These are phyloP conservation scores for Lasioglossum leucozonium DNA, from an alignment of 2,888 invertebrate species.

Conservation along the genomic window DNA sequence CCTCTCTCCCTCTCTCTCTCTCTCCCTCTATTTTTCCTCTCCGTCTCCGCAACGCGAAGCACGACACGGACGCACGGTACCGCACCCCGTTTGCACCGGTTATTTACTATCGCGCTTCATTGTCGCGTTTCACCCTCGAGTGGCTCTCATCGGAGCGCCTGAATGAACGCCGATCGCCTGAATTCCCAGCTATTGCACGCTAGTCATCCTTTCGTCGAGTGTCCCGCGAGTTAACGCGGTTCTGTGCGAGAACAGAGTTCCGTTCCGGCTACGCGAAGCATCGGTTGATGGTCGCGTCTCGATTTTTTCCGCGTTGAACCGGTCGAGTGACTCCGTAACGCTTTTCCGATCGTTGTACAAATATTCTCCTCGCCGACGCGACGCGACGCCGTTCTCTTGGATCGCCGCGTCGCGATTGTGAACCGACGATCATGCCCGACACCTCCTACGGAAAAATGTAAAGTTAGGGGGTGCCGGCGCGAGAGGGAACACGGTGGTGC, in stretches of 20 bases:
- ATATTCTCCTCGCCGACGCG: background rate
- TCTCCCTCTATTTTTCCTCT: slow-evolving; percentile 29
- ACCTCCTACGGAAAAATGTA: slow-evolving; percentile 31
- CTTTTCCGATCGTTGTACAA: no score
- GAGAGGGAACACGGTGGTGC: slow-evolving; percentile 30
- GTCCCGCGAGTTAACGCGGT: background rate
- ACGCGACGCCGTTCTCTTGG: background rate
- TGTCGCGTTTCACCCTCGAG: slow-evolving; percentile 43
- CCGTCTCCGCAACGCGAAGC: slow-evolving; percentile 16
- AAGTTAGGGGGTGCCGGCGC: slow-evolving; percentile 10
- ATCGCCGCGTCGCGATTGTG: background rate
- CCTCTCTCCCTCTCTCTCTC: slow-evolving; percentile 14
- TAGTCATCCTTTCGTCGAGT: background rate
- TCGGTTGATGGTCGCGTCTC: slow-evolving; percentile 1
- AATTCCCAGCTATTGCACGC: background rate
- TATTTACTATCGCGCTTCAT: slow-evolving; percentile 39
- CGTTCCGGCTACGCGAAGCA: slow-evolving; percentile 2
- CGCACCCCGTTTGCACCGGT: slow-evolving; percentile 39
- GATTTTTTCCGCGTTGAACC: background rate
- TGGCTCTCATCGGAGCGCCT: slow-evolving; percentile 18
- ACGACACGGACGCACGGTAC: slow-evolving; percentile 25
- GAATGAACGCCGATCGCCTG: slow-evolving; percentile 31
- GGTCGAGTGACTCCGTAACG: slow-evolving; percentile 19
- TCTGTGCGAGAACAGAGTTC: background rate
- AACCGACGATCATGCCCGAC: background rate